Evolutionary conservation across 2,113 vertebrate genomes (phyloP).

Genomic region (Delphinapterus leucas): DNA sequence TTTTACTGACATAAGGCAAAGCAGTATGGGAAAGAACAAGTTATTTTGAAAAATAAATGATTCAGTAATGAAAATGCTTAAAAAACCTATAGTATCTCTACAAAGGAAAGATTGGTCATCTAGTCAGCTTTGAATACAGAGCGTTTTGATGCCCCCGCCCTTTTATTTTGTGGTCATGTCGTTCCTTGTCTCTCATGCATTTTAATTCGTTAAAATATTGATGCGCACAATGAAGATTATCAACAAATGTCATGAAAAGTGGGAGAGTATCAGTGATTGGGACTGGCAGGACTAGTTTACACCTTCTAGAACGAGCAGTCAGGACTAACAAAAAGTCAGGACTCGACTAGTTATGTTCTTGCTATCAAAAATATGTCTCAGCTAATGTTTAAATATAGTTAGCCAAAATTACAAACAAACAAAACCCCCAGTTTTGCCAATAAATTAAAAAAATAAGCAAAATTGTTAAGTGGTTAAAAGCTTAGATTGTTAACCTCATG

Average conservation of each 20-base stretch:
- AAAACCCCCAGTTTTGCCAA: slow-evolving; percentile 32
- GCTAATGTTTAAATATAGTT: slow-evolving; percentile 19
- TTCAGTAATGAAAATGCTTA: slow-evolving; percentile 31
- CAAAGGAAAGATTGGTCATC: slow-evolving; percentile 32
- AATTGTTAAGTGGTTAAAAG: slow-evolving; percentile 76
- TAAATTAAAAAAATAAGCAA: slow-evolving; percentile 30
- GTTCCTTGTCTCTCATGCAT: neutral
- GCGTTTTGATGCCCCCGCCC: neutral
- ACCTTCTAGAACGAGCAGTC: neutral
- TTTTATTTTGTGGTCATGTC: neutral
- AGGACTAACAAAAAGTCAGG: slow-evolving; percentile 52
- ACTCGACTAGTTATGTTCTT: slow-evolving; percentile 34
- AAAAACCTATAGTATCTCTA: slow-evolving; percentile 32
- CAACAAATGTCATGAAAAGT: neutral
- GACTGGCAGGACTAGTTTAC: neutral
- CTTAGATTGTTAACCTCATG: slow-evolving; percentile 69
- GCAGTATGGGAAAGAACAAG: slow-evolving; percentile 24
- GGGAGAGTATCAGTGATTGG: neutral
- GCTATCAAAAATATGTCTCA: slow-evolving; percentile 46
- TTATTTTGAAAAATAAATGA: slow-evolving; percentile 31
- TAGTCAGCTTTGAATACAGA: neutral
- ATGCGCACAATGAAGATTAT: slow-evolving; percentile 13
- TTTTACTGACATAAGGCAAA: slow-evolving; percentile 60
- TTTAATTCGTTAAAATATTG: neutral
- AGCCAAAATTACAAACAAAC: slow-evolving; percentile 31